A percentile compares a stretch with the other conserved stretches of the same genome.
Conservation (phyloP, 2,113 vertebrate genomes). For the Epinephelus lanceolatus region DNA sequence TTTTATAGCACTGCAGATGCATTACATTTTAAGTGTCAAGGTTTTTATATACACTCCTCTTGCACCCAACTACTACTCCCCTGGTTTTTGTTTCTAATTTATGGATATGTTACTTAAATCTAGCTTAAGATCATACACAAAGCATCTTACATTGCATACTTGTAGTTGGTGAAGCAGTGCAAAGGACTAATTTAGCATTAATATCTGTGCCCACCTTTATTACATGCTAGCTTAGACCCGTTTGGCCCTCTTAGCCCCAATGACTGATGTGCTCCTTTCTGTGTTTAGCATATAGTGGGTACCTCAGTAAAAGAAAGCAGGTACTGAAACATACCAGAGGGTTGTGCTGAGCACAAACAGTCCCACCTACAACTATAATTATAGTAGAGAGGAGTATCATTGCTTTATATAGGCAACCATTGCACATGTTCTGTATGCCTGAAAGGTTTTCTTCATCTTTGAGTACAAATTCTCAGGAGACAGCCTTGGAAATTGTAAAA, state of each 20-base stretch:
- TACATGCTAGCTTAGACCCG: not conserved
- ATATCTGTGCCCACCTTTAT: not conserved
- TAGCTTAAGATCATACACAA: not conserved
- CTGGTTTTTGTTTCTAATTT: not conserved
- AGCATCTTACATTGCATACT: not conserved
- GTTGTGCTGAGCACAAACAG: conserved; percentile 12
- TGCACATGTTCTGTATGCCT: conserved; percentile 26
- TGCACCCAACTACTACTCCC: not conserved
- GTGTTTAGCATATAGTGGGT: not conserved
- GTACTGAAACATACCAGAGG: not conserved
- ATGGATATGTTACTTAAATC: not conserved
- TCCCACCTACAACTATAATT: conserved; percentile 11
- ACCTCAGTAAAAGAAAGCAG: not conserved
- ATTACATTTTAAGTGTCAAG: not conserved
- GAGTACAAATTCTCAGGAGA: conserved; percentile 18
- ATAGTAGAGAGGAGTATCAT: conserved; percentile 17
- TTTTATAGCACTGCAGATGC: not conserved
- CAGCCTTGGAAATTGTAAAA: not conserved
- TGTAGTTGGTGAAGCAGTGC: too few relatives aligned
- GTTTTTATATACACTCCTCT: not conserved
- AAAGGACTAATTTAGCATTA: not conserved
- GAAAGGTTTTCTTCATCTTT: conserved; percentile 36
- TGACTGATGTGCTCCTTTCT: not conserved
- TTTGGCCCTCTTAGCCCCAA: not conserved
- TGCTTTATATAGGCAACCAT: conserved; percentile 20